phyloP scores from a whole-genome alignment of 2,797 vertebrate species.

The Falco naumanni region DNA sequence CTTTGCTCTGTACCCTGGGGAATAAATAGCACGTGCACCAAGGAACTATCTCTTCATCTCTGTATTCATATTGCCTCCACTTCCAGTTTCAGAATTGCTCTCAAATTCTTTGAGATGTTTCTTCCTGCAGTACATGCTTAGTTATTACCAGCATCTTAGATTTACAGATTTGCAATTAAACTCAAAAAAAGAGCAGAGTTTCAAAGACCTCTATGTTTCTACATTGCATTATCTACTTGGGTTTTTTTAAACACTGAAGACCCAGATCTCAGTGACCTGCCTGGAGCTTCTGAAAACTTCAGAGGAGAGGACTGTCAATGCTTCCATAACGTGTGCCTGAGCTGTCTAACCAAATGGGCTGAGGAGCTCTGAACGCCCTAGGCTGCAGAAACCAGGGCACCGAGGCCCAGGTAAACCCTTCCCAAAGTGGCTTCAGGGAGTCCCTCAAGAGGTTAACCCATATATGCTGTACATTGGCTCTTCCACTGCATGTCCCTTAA shows the following conservation, averaged over 20 bases:
- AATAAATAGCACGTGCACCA: not conserved
- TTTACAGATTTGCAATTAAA: not conserved
- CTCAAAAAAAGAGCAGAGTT: not conserved
- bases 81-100: not conserved
- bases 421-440: not conserved
- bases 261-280: not conserved
- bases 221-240: not conserved
- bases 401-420: not conserved
- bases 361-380: not conserved
- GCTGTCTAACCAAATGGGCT: not conserved
- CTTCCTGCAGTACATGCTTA: not conserved
- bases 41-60: conserved; percentile 33
- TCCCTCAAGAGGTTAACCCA: not conserved
- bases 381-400: not conserved
- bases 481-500: not conserved
- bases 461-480: not conserved
- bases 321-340: not conserved
- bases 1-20: conserved; percentile 21
- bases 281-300: not conserved
- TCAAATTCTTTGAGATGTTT: not conserved
- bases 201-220: not conserved
- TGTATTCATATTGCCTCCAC: not conserved
- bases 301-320: not conserved
- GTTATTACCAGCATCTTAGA: not conserved
- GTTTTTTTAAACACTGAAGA: not conserved